A percentile compares a stretch with the other conserved stretches of the same genome.
Conservation (phyloP, 2,113 vertebrate genomes). For the Siniperca chuatsi region DNA sequence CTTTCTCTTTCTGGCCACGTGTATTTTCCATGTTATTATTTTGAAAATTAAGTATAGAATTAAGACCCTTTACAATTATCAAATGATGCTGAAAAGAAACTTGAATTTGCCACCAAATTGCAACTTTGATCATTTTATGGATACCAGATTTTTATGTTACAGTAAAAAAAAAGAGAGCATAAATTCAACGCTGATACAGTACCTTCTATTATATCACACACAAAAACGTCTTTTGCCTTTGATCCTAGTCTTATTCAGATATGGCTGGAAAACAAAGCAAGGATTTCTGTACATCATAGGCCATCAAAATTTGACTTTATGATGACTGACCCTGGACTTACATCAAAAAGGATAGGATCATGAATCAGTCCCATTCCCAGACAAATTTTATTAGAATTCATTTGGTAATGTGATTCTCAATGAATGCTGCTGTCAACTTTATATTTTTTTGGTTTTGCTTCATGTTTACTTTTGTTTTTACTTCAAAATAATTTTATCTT, state of each 20-base stretch:
- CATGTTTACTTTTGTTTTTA: neutral
- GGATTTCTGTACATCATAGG: neutral
- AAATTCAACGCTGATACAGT: neutral
- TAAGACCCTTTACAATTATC: neutral
- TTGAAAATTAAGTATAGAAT: neutral
- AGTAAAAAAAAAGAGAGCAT: neutral
- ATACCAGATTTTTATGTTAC: neutral
- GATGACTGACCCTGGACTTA: neutral
- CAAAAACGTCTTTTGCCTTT: neutral
- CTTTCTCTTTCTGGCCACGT: neutral
- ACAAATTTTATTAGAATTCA: neutral
- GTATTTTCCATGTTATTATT: neutral
- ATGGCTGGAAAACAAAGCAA: neutral
- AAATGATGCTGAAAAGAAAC: neutral
- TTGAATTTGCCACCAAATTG: too few species aligned
- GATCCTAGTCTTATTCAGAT: neutral
- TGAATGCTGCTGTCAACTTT: neutral
- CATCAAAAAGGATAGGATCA: neutral
- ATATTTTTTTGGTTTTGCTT: neutral
- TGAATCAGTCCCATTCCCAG: neutral
- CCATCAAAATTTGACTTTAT: neutral
- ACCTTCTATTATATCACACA: neutral
- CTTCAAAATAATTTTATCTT: neutral
- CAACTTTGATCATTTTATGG: neutral
- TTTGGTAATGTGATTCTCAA: neutral